A percentile compares a stretch with the other conserved stretches of the same genome.
Evolutionary conservation across 2,797 vertebrate species (phyloP).

Genomic region (Delichon dasypus): DNA sequence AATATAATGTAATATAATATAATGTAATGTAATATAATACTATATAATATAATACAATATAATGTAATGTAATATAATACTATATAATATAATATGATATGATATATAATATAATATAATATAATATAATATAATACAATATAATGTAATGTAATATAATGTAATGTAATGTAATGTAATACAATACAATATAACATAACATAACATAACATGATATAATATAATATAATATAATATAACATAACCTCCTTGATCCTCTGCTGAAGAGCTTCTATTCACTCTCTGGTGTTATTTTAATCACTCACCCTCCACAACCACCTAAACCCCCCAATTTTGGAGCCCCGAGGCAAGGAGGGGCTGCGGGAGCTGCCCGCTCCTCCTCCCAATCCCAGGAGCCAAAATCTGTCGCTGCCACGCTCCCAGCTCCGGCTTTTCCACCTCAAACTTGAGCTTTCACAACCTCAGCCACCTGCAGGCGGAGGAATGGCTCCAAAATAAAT

Average conservation of each 20-base stretch:
- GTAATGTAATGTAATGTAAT: no score
- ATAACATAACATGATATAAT: neutral
- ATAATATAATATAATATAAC: neutral
- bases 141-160: no score
- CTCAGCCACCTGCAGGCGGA: no score
- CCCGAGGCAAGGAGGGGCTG: neutral
- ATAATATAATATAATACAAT: no score
- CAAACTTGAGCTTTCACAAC: fast-evolving
- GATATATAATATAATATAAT: no score
- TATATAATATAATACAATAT: no score
- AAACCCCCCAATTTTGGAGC: neutral
- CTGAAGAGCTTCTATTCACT: neutral
- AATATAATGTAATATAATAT: no score
- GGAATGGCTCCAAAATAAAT: neutral
- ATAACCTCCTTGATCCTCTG: fast-evolving
- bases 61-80: no score
- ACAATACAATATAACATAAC: no score
- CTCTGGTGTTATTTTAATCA: neutral
- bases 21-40: no score
- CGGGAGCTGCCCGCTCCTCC: no score
- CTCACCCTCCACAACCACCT: neutral
- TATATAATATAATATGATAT: neutral
- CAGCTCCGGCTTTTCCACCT: fast-evolving
- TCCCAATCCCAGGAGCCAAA: neutral
- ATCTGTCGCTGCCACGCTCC: fast-evolving